Conservation (phyloP, 2,113 vertebrate species). For the Herpetotheres cachinnans region DNA sequence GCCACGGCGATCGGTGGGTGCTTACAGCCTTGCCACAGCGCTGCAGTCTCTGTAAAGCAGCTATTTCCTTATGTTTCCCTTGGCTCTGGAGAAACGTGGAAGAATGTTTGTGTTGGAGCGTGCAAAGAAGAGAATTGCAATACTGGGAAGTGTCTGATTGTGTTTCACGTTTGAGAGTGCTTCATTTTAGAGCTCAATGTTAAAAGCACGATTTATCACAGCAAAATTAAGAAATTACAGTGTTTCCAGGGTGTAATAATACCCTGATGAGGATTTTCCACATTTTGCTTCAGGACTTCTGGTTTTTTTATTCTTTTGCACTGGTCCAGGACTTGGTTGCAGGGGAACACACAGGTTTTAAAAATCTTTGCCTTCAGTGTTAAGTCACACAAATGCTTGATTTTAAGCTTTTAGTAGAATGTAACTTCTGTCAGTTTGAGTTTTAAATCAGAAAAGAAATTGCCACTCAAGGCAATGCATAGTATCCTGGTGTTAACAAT, state of each 20-base stretch:
- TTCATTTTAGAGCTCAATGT: background rate
- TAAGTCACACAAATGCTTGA: background rate
- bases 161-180: background rate
- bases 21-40: background rate
- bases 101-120: background rate
- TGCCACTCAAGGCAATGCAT: accelerated
- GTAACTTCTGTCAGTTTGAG: background rate
- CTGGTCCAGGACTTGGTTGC: background rate
- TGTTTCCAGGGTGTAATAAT: background rate
- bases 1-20: accelerated
- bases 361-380: background rate
- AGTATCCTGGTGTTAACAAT: background rate
- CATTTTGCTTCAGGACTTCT: background rate
- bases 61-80: background rate
- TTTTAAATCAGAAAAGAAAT: background rate
- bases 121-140: background rate
- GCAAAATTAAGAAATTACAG: background rate
- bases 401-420: background rate
- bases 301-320: background rate
- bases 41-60: background rate
- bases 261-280: background rate
- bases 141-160: background rate
- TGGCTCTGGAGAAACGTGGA: background rate
- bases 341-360: background rate
- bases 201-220: background rate